Conservation (phyloP, 2,888 invertebrate species). For the Megamerina dolium region DNA sequence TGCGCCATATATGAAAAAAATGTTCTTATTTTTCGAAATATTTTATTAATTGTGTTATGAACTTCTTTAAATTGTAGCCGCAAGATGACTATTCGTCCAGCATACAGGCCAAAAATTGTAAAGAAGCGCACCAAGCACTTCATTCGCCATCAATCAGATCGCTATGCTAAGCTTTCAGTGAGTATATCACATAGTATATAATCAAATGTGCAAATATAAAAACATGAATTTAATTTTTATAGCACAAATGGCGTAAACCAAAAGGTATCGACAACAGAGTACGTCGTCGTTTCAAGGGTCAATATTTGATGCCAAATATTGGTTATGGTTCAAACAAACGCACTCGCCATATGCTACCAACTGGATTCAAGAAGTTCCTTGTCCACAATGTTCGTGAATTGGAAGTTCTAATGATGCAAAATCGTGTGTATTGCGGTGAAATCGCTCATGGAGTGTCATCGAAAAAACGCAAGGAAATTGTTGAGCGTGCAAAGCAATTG, state of each 20-base stretch:
- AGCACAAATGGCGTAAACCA: conserved; percentile 99
- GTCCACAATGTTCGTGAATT: conserved; percentile 89
- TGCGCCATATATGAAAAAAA: too few relatives aligned
- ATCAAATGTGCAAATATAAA: not conserved
- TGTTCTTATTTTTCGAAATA: too few relatives aligned
- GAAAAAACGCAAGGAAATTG: conserved; percentile 94
- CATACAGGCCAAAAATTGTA: conserved; percentile 82
- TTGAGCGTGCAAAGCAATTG: conserved; percentile 93
- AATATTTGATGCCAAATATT: conserved; percentile 97
- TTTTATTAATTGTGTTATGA: too few relatives aligned
- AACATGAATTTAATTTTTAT: conserved; percentile 12
- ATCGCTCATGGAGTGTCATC: conserved; percentile 96
- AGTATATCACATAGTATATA: conserved; percentile 28
- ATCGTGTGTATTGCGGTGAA: conserved; percentile 94
- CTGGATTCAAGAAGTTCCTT: conserved; percentile 94
- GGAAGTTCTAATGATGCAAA: conserved; percentile 98
- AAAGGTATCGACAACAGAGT: conserved; percentile 99
- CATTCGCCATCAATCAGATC: conserved; percentile 96
- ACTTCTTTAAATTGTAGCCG: conserved; percentile 2
- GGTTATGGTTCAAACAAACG: conserved; percentile 96
- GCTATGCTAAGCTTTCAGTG: conserved; percentile 92
- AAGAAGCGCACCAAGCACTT: conserved; percentile 99
- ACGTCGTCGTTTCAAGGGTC: conserved; percentile 97
- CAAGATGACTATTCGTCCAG: conserved; percentile 84
- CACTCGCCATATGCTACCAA: conserved; percentile 94